Evolutionary conservation across 2,797 vertebrate genomes (phyloP).

Genomic region (Salmo trutta): DNA sequence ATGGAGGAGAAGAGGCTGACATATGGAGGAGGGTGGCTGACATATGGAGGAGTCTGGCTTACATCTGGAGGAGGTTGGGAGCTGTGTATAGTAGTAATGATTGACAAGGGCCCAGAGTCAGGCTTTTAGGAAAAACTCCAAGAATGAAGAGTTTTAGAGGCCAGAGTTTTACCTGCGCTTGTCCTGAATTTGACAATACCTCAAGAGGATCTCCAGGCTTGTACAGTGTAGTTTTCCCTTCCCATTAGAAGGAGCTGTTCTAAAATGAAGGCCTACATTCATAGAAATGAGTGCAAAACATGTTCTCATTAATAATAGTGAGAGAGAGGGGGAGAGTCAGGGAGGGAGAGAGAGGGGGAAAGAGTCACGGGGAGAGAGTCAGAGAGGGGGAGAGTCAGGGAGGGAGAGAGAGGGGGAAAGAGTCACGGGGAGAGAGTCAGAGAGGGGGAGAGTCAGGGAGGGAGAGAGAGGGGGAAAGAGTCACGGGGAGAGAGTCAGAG

Average conservation of each 20-base stretch:
- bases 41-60: background rate
- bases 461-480: background rate
- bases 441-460: background rate
- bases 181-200: background rate
- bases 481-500: no score
- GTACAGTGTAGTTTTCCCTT: no score
- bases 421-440: background rate
- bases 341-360: no score
- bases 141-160: background rate
- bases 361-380: background rate
- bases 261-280: background rate
- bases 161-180: background rate
- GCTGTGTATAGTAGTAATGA: background rate
- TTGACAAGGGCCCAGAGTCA: background rate
- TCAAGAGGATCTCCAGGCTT: background rate
- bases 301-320: background rate
- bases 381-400: background rate
- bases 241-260: no score
- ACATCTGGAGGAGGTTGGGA: background rate
- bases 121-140: background rate
- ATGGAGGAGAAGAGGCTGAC: no score
- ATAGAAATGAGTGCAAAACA: background rate
- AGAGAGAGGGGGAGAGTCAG: background rate
- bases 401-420: no score
- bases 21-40: background rate